A percentile compares a stretch with the other conserved stretches of the same genome.
Conservation (phyloP, 2,888 invertebrate species). For the Trachelus stipa region DNA sequence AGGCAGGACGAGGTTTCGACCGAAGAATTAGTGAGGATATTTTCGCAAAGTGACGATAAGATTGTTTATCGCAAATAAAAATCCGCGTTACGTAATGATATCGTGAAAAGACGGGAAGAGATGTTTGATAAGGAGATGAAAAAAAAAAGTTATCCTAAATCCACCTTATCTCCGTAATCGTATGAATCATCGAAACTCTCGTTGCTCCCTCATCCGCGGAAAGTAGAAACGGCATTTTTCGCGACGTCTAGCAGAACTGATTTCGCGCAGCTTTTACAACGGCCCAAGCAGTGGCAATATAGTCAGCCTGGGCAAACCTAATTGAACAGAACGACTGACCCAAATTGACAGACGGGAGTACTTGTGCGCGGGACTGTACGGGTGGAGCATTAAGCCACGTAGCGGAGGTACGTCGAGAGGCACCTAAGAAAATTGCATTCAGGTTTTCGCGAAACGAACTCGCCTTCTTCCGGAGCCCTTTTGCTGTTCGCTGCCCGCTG, state of each 20-base stretch:
- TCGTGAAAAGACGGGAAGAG: too few relatives aligned
- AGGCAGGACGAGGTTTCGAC: constrained; percentile 25
- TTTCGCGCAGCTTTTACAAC: neutral
- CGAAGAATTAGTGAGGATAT: too few relatives aligned
- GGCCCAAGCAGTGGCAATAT: constrained; percentile 10
- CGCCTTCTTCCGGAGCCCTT: neutral
- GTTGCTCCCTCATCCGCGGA: too few relatives aligned
- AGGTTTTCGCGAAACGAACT: constrained; percentile 38
- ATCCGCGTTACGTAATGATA: too few relatives aligned
- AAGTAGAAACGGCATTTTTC: neutral
- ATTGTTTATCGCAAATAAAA: too few relatives aligned
- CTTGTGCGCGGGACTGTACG: constrained; percentile 8
- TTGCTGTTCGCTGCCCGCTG: constrained; percentile 25
- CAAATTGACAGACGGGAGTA: constrained; percentile 40
- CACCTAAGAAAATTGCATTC: constrained; percentile 37
- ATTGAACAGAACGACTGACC: constrained; percentile 45
- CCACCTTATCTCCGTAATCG: neutral
- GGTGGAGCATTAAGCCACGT: neutral
- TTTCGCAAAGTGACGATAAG: too few relatives aligned
- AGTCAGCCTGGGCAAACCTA: constrained; percentile 41
- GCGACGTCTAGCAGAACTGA: neutral
- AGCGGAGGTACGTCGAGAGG: neutral
- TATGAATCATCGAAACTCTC: neutral
- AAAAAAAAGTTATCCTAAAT: neutral
- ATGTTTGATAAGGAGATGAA: too few relatives aligned